Evolutionary conservation across 92 coral and sea anemone species (phyloP), one percentile per base, ranked within the genome.

Genomic region (Phenganax marumi): DNA sequence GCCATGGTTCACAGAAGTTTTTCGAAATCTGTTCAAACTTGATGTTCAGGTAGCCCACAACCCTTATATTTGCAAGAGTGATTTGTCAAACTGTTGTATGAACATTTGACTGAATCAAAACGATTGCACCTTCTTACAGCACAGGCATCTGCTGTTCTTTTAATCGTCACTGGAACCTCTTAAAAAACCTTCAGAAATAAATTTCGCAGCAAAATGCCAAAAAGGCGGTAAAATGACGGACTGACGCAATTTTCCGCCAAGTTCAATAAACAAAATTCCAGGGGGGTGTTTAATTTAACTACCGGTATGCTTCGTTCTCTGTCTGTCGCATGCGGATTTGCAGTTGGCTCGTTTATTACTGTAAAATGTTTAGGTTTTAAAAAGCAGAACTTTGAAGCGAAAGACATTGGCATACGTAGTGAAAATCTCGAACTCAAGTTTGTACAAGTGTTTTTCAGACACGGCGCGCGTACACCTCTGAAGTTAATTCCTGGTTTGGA

Each of bases 391-490:
- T 33, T 33, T 1, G 43, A 33, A 33, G 43, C 43, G 2, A 33
- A 33, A 6, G 43, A 48, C 9, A 10, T 9, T n/a, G 71, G 58
- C 16, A 18, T 23, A 11, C 13, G 50, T 0, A 61, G 12, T 7
- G 39, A 78, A 48, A 63, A 78, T 78, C 51, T 26, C 12, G 83
- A 78, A 18, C 46, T 89, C 17, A 85, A 95, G 25, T 84, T 88
- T 55, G 97, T 91, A 13, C 98, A 95, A 86, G 84, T 95, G 46
- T 90, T 93, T 3, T 95, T 95, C 52, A 90, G 98, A 6, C 98
- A 95, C 48, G 98, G 98, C 7, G 97, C 99, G 8, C 78, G 99
- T 71, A 96, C 99, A 0, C 99, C 99, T 10, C 73, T 96, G 12
- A 88, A 83, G 43, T 83, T 85, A 3, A 73, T 89, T 3, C 99